A percentile compares a stretch with the other conserved stretches of the same genome.
Conservation (phyloP, 2,113 vertebrate species). For the Agapornis roseicollis region DNA sequence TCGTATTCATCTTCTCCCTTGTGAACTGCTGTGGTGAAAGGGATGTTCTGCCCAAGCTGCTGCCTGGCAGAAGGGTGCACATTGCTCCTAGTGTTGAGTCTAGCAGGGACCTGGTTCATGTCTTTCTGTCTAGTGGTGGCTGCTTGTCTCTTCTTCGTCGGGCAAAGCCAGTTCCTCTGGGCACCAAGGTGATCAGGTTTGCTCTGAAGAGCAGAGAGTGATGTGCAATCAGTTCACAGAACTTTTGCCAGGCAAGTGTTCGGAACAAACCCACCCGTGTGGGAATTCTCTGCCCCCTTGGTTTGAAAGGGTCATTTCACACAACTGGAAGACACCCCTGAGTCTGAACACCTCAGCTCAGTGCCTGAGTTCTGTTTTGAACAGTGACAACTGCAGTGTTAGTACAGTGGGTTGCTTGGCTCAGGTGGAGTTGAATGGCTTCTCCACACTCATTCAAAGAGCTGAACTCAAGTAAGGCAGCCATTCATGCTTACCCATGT, state of each 20-base stretch:
- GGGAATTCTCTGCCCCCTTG: accelerated
- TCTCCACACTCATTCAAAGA: neutral
- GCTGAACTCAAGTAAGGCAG: neutral
- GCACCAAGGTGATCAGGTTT: neutral
- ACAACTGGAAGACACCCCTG: neutral
- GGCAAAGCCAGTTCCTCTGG: neutral
- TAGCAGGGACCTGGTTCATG: neutral
- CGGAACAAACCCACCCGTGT: accelerated
- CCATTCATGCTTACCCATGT: accelerated
- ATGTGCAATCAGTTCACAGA: neutral
- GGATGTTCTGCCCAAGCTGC: neutral
- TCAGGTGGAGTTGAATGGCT: neutral
- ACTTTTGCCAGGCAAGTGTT: neutral
- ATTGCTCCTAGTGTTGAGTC: neutral
- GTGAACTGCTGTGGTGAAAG: neutral
- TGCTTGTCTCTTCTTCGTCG: neutral
- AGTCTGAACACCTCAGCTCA: neutral
- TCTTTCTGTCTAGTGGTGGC: neutral
- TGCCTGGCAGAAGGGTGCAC: neutral
- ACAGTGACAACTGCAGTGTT: neutral
- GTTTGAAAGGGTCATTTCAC: neutral
- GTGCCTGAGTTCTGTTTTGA: neutral
- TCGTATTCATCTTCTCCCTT: neutral
- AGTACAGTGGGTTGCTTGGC: neutral
- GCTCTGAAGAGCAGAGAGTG: neutral